These are phyloP conservation scores for Ceratina japonica DNA, from an alignment of 1,140 invertebrate genomes.

Conservation along the genomic window DNA sequence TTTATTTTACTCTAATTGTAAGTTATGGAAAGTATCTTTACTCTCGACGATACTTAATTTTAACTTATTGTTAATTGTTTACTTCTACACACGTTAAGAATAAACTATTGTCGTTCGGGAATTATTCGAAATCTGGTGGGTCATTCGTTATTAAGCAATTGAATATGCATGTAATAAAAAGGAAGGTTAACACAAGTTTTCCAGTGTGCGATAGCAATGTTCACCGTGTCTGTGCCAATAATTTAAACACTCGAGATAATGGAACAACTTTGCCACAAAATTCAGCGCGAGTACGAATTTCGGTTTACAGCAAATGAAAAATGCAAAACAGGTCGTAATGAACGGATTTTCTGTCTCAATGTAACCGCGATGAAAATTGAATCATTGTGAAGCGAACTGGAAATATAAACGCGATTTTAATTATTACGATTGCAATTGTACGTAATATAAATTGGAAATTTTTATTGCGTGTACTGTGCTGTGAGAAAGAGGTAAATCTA, in stretches of 20 bases:
- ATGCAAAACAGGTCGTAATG: conserved; percentile 44
- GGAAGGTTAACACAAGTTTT: conserved; percentile 44
- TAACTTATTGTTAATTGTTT: no score
- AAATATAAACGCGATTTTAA: conserved; percentile 35
- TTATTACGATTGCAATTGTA: conserved; percentile 6
- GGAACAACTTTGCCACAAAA: conserved; percentile 31
- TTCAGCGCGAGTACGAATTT: conserved; percentile 33
- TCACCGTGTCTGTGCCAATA: conserved; percentile 38
- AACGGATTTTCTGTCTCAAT: conserved; percentile 36
- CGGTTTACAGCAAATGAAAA: conserved; percentile 36
- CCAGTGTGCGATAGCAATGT: conserved; percentile 41
- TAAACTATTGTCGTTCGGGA: neutral
- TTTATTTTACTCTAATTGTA: no score
- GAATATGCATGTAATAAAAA: conserved; percentile 44
- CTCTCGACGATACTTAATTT: no score
- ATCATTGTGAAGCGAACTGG: conserved; percentile 3
- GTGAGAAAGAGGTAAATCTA: no score
- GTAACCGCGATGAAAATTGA: conserved; percentile 12
- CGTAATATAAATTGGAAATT: no score
- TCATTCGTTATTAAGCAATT: conserved; percentile 41
- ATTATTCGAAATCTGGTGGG: conserved; percentile 16
- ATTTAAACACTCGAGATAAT: conserved; percentile 37
- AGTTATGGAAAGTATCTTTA: no score
- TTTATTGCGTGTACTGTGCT: no score
- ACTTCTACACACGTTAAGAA: no score